Base-by-base conservation (phyloP, 2,888 invertebrate species). In the Tachystola acroxantha region DNA sequence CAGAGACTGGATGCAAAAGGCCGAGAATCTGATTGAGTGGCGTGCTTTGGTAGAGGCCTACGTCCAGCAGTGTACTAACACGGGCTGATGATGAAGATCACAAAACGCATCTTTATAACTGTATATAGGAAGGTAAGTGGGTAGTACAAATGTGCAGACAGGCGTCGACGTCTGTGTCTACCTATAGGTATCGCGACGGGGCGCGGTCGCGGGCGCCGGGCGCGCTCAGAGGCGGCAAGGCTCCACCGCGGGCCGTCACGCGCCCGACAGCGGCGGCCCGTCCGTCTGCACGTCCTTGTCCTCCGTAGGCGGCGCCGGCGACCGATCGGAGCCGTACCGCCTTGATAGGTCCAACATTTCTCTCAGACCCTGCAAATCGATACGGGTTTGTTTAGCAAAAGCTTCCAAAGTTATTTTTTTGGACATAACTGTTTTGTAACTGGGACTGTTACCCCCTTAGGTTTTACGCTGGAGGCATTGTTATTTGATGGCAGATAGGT, bases 271-370 rank as follows among this genome's bases (percentile, higher is more conserved):
- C 40, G 81, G 75, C 43, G 81, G 79, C 50, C 68, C 76, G 45
- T 94, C 94, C 16, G 94, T 94, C 87, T 94, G 94, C 44, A 94
- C 91, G 43, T 88, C 90, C 75, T 94, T 94, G 67, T 92, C 93
- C 63, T 91, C 91, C 42, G 90, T 92, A 54, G 91, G 89, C 33
- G 85, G 85, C 16, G 87, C 68, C 19, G 72, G 50, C 7, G 72
- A 59, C 6, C 81, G 69, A 32, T 85, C 85, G 2, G 91, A 91
- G 4, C 93, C 94, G 57, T 91, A 93, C 72, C 92, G 91, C 60
- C 91, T 89, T 0, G 94, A 94, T 40, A 96, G 91, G 69, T 94
- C 92, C 46, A 97, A 77, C 74, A 97, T 89, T 78, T 97, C 96
- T 45, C 96, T 88, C 50, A 98, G 82, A 19, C 94, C 94, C 91